A percentile compares a stretch with the other conserved stretches of the same genome.
phyloP scores from a whole-genome alignment of 37 sponge, comb jelly and placozoan species.

The Halichondria panicea region DNA sequence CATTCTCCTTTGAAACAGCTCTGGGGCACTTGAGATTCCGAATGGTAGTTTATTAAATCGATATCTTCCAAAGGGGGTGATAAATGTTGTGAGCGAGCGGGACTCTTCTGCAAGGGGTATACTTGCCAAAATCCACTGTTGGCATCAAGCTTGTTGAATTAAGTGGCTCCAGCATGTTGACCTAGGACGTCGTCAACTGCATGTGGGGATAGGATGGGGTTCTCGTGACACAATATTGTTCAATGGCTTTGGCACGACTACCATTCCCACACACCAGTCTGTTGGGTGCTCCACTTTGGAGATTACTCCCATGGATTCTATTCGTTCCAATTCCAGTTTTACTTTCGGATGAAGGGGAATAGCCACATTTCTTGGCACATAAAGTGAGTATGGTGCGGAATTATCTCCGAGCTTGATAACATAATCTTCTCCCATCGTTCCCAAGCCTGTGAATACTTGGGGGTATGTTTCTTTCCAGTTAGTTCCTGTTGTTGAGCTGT shows the following conservation, averaged over 20 bases:
- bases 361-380: constrained; percentile 24
- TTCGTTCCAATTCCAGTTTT: constrained; percentile 19
- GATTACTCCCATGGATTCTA: constrained; percentile 41
- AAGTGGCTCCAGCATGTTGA: constrained; percentile 34
- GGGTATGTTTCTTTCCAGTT: constrained; percentile 8
- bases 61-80: constrained; percentile 42
- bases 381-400: constrained; percentile 27
- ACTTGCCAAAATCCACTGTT: constrained; percentile 63
- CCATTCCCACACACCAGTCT: constrained; percentile 56
- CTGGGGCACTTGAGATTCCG: constrained; percentile 57
- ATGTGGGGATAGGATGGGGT: constrained; percentile 51
- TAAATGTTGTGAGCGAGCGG: constrained; percentile 36
- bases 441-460: constrained; percentile 39
- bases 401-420: constrained; percentile 32
- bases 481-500: background rate
- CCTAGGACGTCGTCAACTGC: constrained; percentile 46
- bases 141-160: constrained; percentile 51
- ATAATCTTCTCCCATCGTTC: constrained; percentile 29
- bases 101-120: constrained; percentile 28
- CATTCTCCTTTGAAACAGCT: constrained; percentile 58
- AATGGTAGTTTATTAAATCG: constrained; percentile 50
- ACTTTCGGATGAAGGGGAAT: constrained; percentile 28
- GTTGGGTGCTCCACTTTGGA: constrained; percentile 28
- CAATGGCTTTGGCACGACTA: constrained; percentile 41
- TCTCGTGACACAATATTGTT: constrained; percentile 44